Percentiles rank a stretch among this genome's conserved stretches.
phyloP scores from a whole-genome alignment of 2,113 vertebrate species.

The Machaerirhynchus nigripectus region DNA sequence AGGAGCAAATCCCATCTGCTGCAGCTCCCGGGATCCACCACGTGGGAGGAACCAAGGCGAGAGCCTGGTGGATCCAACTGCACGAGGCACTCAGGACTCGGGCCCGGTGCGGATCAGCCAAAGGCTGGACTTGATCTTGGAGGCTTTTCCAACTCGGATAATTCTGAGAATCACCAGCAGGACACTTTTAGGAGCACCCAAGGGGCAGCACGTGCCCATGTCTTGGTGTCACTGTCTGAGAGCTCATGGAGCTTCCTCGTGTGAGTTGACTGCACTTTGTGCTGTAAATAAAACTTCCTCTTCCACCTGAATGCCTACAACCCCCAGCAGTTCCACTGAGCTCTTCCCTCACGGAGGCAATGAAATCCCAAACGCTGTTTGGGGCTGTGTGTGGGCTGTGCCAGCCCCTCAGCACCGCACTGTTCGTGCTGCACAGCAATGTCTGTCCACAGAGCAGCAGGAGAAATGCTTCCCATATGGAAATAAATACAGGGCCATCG shows the following conservation, averaged over 20 bases:
- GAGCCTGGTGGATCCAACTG: neutral
- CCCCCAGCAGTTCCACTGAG: neutral
- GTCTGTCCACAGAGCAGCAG: neutral
- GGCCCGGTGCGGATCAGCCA: neutral
- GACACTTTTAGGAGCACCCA: neutral
- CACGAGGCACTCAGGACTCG: neutral
- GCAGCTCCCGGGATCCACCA: neutral
- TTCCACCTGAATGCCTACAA: neutral
- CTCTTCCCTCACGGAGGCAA: neutral
- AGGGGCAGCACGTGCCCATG: neutral
- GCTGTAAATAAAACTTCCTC: neutral
- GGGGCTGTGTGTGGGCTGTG: neutral
- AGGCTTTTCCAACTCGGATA: neutral
- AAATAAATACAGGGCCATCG: neutral
- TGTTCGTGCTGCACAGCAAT: neutral
- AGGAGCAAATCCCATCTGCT: neutral
- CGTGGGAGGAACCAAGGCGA: neutral
- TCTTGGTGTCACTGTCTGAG: neutral
- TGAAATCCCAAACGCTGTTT: accelerated
- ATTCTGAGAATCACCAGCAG: neutral
- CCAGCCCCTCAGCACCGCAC: neutral
- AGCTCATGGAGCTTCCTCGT: accelerated
- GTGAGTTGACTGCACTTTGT: neutral
- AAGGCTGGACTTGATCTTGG: neutral
- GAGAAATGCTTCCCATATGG: neutral